These are phyloP conservation scores for Spinus pinus DNA, from an alignment of 2,797 vertebrate species.

Conservation along the genomic window DNA sequence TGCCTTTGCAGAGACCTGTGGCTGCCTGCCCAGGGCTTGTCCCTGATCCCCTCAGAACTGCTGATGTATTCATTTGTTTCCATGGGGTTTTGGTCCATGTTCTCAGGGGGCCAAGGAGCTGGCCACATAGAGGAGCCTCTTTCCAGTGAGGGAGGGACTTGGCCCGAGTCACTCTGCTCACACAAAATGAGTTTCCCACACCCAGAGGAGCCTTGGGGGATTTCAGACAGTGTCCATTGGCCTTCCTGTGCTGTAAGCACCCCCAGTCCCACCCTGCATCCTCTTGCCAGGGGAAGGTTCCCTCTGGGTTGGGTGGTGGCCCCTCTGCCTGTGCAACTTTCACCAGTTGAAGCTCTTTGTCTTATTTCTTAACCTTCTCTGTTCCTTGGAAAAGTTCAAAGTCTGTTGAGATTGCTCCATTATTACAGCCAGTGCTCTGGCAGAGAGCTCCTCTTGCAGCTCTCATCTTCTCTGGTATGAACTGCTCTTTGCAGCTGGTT, in stretches of 20 bases:
- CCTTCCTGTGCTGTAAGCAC: rapidly evolving
- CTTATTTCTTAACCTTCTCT: not conserved
- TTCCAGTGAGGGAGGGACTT: not conserved
- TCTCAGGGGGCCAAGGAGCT: not conserved
- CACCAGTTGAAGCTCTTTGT: not conserved
- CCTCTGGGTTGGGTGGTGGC: not conserved
- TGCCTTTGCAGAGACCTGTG: rapidly evolving
- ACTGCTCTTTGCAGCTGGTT: not conserved
- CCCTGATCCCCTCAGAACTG: not conserved
- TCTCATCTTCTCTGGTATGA: not conserved
- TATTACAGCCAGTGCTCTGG: not conserved
- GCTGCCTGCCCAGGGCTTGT: not conserved
- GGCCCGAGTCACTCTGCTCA: not conserved
- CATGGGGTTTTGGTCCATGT: not conserved
- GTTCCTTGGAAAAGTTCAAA: constrained; percentile 19
- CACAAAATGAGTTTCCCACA: not conserved
- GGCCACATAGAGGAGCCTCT: not conserved
- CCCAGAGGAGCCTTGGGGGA: rapidly evolving
- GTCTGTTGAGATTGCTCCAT: not conserved
- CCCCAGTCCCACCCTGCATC: not conserved
- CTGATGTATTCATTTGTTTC: not conserved
- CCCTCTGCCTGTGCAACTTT: rapidly evolving
- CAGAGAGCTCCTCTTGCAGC: not conserved
- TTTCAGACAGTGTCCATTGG: not conserved
- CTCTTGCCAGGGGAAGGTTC: not conserved